Percentiles rank a stretch among this genome's conserved stretches.
Conservation (phyloP, 2,888 invertebrate species). For the Polylopha cassiicola region DNA sequence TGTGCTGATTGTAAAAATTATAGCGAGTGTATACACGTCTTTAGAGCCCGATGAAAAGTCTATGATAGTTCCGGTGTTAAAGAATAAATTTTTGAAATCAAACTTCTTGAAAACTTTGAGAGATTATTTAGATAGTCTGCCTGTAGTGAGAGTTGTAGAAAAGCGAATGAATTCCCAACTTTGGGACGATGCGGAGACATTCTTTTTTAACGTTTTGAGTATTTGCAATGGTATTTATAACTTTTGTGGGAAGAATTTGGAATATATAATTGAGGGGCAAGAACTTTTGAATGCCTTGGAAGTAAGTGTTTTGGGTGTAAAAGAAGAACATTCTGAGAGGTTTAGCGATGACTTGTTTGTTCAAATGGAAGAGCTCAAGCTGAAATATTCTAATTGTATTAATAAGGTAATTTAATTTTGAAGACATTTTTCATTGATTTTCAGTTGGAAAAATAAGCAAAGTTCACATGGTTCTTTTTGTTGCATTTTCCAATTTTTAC, state of each 20-base stretch:
- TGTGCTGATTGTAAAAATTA: conserved; percentile 63
- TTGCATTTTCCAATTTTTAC: too few relatives aligned
- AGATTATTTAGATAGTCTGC: conserved; percentile 47
- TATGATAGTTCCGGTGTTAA: conserved; percentile 48
- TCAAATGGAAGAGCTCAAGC: conserved; percentile 39
- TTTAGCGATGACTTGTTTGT: conserved; percentile 66
- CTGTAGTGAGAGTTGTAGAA: conserved; percentile 51
- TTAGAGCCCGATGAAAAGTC: conserved; percentile 50
- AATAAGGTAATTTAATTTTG: conserved; percentile 38
- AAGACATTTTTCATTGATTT: background rate
- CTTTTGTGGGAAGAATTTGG: conserved; percentile 39
- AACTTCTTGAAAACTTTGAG: conserved; percentile 50
- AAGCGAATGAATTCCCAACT: conserved; percentile 59
- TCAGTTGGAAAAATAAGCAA: too few relatives aligned
- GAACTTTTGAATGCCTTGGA: conserved; percentile 49
- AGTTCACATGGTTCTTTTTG: too few relatives aligned
- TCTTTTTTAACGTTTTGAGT: conserved; percentile 46
- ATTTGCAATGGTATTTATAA: conserved; percentile 53
- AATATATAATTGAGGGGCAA: conserved; percentile 40
- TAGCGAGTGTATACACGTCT: conserved; percentile 55
- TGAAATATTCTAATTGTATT: conserved; percentile 32
- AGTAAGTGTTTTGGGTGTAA: conserved; percentile 50
- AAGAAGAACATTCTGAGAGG: conserved; percentile 54
- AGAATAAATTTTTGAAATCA: conserved; percentile 49
- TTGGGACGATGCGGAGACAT: conserved; percentile 63